phyloP scores from a whole-genome alignment of 1,140 invertebrate genomes.

The Diuraphis noxia region DNA sequence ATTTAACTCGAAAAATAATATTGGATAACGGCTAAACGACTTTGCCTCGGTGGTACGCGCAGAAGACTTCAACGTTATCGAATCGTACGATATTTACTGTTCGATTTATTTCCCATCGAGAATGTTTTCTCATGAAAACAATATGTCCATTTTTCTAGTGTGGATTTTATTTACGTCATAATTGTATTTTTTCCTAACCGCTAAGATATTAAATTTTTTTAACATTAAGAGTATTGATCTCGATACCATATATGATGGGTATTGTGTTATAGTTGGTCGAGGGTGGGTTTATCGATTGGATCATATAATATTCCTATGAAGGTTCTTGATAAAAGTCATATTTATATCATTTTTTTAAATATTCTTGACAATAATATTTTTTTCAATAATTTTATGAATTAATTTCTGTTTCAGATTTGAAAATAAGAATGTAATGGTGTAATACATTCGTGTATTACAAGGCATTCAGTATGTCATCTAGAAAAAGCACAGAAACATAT shows the following conservation, averaged over 20 bases:
- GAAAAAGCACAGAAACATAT: conserved; percentile 19
- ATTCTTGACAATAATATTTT: neutral
- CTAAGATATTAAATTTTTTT: neutral
- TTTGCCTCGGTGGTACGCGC: neutral
- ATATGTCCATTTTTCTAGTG: neutral
- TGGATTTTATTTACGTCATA: neutral
- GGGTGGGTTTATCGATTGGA: neutral
- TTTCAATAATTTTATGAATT: neutral
- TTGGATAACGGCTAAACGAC: too few relatives aligned
- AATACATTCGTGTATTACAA: neutral
- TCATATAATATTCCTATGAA: neutral
- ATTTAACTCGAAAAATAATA: neutral
- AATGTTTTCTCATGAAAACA: neutral
- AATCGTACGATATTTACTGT: neutral
- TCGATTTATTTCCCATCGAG: neutral
- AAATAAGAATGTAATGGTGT: conserved; percentile 16
- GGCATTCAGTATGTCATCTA: conserved; percentile 32
- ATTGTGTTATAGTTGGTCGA: neutral
- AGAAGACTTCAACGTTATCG: neutral
- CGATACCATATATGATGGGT: neutral
- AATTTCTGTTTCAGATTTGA: conserved; percentile 39
- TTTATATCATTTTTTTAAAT: neutral
- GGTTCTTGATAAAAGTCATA: neutral
- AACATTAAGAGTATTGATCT: neutral
- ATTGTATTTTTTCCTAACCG: neutral